These are phyloP conservation scores for Apomyelois bistriatella DNA, from an alignment of 2,888 invertebrate species.

Conservation along the genomic window DNA sequence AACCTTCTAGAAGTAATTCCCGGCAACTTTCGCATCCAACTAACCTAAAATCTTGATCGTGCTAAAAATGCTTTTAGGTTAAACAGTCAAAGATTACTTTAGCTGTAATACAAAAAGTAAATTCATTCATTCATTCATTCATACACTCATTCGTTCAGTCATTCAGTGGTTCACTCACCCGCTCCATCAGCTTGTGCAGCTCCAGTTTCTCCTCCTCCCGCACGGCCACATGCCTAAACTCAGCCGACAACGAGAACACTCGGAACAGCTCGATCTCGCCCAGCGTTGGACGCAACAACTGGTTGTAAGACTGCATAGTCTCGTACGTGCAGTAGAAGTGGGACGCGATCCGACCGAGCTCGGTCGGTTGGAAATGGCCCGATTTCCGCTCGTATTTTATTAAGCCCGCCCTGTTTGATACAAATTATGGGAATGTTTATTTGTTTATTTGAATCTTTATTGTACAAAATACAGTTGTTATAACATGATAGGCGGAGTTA, in stretches of 20 bases:
- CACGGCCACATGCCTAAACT: conserved; percentile 96
- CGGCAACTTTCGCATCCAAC: no score
- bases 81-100: no score
- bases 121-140: no score
- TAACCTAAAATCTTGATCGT: no score
- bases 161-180: no score
- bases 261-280: conserved; percentile 98
- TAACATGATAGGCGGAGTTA: no score
- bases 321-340: conserved; percentile 99
- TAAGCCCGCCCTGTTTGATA: conserved; percentile 88
- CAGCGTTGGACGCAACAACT: conserved; percentile 95
- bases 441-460: no score
- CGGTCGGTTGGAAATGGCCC: conserved; percentile 93
- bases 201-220: conserved; percentile 98
- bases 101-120: no score
- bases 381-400: conserved; percentile 97
- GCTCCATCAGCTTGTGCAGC: conserved; percentile 93
- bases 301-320: conserved; percentile 98
- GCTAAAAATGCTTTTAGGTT: no score
- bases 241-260: conserved; percentile 98
- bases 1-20: no score
- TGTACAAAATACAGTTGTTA: no score
- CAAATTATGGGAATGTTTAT: neutral
- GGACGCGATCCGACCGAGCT: conserved; percentile 97
- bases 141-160: no score